These are phyloP conservation scores for Hippasteria phrygiana DNA, from an alignment of 53 echinoderm and acorn worm genomes.

Conservation along the genomic window DNA sequence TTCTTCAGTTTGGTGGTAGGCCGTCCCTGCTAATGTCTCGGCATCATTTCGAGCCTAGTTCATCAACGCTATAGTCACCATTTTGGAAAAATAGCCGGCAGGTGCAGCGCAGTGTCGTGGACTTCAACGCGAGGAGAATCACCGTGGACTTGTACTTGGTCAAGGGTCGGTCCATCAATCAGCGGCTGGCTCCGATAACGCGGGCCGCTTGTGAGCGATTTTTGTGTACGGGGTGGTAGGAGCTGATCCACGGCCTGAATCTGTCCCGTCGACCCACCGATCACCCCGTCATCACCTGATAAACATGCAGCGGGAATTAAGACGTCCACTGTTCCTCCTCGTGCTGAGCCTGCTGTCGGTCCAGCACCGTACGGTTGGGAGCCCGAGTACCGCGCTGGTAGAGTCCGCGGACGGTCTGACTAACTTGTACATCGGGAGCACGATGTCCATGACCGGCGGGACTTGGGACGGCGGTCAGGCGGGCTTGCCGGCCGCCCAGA, in stretches of 20 bases:
- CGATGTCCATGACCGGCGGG: conserved; percentile 87
- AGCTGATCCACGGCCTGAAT: neutral
- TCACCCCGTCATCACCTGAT: neutral
- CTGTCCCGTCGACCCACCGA: neutral
- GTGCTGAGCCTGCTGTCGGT: conserved; percentile 26
- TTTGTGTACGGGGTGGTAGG: neutral
- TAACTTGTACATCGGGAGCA: conserved; percentile 88
- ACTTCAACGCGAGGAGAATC: neutral
- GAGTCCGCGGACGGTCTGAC: conserved; percentile 46
- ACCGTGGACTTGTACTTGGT: neutral
- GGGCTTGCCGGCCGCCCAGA: conserved; percentile 81
- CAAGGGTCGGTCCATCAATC: conserved; percentile 9
- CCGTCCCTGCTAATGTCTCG: too few species aligned
- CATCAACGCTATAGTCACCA: too few species aligned
- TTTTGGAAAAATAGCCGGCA: too few species aligned
- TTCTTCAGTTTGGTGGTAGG: too few species aligned
- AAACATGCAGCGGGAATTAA: conserved; percentile 20
- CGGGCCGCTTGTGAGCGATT: neutral
- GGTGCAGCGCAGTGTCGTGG: too few species aligned
- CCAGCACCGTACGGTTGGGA: neutral
- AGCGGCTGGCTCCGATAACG: neutral
- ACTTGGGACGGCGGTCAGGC: conserved; percentile 94
- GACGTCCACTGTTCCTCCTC: conserved; percentile 15
- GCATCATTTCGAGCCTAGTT: too few species aligned
- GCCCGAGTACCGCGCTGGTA: conserved; percentile 15